These are phyloP conservation scores for Parnassius glacialis DNA, from an alignment of 2,888 invertebrate species.

Conservation along the genomic window DNA sequence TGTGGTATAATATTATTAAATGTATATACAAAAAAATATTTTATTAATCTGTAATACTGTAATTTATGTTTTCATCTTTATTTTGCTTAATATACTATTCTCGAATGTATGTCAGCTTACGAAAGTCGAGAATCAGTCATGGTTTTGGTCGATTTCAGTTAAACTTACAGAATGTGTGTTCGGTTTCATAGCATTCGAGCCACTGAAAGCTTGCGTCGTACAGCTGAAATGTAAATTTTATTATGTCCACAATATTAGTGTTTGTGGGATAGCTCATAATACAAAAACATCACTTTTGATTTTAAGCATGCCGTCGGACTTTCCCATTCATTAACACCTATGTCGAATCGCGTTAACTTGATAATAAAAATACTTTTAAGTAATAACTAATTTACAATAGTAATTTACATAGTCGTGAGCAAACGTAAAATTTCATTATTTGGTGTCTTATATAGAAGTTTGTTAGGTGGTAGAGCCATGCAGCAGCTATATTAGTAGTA, in stretches of 20 bases:
- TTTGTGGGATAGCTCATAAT: constrained; percentile 14
- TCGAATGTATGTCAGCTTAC: neutral
- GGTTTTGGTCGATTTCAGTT: neutral
- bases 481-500: too few relatives aligned
- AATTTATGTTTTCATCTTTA: neutral
- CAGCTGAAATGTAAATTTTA: constrained; percentile 30
- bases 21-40: neutral
- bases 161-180: constrained; percentile 33
- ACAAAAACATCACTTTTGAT: too few relatives aligned
- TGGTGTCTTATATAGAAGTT: too few relatives aligned
- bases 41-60: neutral
- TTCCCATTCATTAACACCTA: too few relatives aligned
- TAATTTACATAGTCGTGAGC: too few relatives aligned
- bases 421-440: too few relatives aligned
- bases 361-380: too few relatives aligned
- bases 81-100: neutral
- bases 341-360: too few relatives aligned
- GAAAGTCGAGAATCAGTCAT: neutral
- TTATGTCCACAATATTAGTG: constrained; percentile 38
- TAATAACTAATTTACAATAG: too few relatives aligned
- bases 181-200: constrained; percentile 51
- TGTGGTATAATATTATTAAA: constrained; percentile 25
- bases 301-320: too few relatives aligned
- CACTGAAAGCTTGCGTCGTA: constrained; percentile 58
- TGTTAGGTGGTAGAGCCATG: too few relatives aligned